Evolutionary conservation across 2,113 vertebrate genomes (phyloP).

Genomic region (Siniperca chuatsi): DNA sequence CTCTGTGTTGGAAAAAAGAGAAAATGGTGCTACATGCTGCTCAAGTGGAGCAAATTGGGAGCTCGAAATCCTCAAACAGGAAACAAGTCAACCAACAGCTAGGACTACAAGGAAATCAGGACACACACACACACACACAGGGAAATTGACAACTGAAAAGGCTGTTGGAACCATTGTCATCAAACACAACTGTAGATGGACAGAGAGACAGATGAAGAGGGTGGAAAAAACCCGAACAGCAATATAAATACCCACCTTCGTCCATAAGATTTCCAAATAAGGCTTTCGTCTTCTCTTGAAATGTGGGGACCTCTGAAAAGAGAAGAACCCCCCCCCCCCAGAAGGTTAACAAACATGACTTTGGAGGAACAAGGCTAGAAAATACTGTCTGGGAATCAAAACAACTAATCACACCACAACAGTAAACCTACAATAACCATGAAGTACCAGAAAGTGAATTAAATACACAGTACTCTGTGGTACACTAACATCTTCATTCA

Average conservation of each 20-base stretch:
- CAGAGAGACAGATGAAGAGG: not conserved
- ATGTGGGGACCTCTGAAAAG: conserved; percentile 84
- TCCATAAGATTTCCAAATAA: conserved; percentile 89
- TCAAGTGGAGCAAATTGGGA: not conserved
- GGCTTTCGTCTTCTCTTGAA: conserved; percentile 86
- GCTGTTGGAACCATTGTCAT: not conserved
- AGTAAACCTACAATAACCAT: not conserved
- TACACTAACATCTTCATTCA: not conserved
- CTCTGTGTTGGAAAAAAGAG: not conserved
- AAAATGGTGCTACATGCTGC: not conserved
- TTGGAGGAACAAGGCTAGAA: not conserved
- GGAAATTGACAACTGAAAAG: no score
- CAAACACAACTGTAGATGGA: not conserved
- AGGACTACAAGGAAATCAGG: not conserved
- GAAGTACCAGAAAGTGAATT: not conserved
- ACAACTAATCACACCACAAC: not conserved
- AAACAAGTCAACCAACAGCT: not conserved
- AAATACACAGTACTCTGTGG: not conserved
- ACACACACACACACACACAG: no score
- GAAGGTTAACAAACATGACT: conserved; percentile 12
- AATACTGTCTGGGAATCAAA: not conserved
- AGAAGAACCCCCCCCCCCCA: not conserved
- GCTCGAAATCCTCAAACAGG: not conserved
- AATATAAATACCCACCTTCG: conserved; percentile 80
- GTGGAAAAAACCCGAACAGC: not conserved